A percentile compares a stretch with the other conserved stretches of the same genome.
Evolutionary conservation across 2,113 vertebrate genomes (phyloP).

Genomic region (Progne subis): DNA sequence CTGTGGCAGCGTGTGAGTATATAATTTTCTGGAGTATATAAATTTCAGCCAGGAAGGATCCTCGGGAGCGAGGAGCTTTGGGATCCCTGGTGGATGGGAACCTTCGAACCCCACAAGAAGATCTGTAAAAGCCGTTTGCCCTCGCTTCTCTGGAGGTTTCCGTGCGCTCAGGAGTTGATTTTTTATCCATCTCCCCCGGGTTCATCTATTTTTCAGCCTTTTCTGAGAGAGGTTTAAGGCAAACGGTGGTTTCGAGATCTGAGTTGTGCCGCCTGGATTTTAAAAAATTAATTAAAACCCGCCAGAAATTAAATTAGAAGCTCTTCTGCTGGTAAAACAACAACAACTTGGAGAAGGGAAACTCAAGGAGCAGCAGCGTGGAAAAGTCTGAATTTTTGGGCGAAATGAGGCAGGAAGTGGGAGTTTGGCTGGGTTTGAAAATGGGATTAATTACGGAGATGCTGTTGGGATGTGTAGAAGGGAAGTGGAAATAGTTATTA

Average conservation of each 20-base stretch:
- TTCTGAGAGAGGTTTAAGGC: neutral
- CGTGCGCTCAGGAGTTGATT: neutral
- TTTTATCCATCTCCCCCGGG: neutral
- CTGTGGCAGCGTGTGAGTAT: constrained; percentile 49
- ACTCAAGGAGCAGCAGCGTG: neutral
- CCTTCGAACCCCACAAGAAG: constrained; percentile 34
- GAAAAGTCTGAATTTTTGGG: neutral
- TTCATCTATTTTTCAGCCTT: neutral
- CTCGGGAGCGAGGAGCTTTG: neutral
- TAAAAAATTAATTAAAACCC: neutral
- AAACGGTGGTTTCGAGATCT: neutral
- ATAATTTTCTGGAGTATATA: constrained; percentile 74
- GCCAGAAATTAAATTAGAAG: neutral
- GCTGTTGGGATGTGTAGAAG: neutral
- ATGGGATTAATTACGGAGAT: neutral
- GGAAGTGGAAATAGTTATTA: neutral
- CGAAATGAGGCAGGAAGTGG: neutral
- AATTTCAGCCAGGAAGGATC: constrained; percentile 69
- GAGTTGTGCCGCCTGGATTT: neutral
- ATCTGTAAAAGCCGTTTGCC: constrained; percentile 20
- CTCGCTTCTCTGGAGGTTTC: neutral
- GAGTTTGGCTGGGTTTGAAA: neutral
- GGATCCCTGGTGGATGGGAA: constrained; percentile 31
- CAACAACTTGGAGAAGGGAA: neutral
- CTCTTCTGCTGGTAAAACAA: neutral